Percentiles rank a stretch among this genome's conserved stretches.
These are phyloP conservation scores for Nebria ingens DNA, from an alignment of 1,140 invertebrate species.

Conservation along the genomic window DNA sequence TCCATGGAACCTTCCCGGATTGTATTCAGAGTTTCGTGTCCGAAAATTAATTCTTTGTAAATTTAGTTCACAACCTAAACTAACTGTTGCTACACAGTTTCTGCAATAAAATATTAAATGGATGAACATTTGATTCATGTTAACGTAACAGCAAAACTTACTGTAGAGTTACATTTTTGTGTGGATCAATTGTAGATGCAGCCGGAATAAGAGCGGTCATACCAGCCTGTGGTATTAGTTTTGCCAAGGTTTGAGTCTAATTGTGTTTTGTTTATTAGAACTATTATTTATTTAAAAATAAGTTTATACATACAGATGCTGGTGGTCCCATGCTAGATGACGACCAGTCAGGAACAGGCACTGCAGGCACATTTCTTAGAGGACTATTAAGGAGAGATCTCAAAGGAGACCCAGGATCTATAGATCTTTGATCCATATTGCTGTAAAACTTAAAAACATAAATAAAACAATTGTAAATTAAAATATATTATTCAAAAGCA, in stretches of 20 bases:
- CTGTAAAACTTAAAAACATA: no score
- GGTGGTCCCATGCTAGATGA: slow-evolving; percentile 11
- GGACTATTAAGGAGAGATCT: slow-evolving; percentile 28
- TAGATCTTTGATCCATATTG: slow-evolving; percentile 15
- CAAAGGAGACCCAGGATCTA: slow-evolving; percentile 20
- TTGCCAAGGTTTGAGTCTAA: slow-evolving; percentile 2
- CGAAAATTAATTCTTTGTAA: slow-evolving; percentile 87
- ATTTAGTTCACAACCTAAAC: slow-evolving; percentile 77
- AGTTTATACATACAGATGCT: slow-evolving; percentile 11
- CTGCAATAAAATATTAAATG: slow-evolving; percentile 36
- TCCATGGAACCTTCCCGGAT: slow-evolving; percentile 95
- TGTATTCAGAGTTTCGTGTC: slow-evolving; percentile 98
- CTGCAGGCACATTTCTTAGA: slow-evolving; percentile 26
- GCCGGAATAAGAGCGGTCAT: slow-evolving; percentile 27
- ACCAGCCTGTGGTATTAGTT: slow-evolving; percentile 11
- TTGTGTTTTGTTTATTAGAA: not conserved
- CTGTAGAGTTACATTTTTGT: slow-evolving; percentile 30
- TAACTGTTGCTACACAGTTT: slow-evolving; percentile 93
- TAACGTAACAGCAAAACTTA: slow-evolving; percentile 18
- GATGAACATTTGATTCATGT: not conserved
- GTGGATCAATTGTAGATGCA: slow-evolving; percentile 25
- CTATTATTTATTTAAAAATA: not conserved
- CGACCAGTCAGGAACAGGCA: slow-evolving; percentile 30
- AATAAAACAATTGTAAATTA: no score
- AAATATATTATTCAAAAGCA: no score